A percentile compares a stretch with the other conserved stretches of the same genome.
These are phyloP conservation scores for Pristiophorus japonicus DNA, from an alignment of 2,113 vertebrate genomes.

Conservation along the genomic window DNA sequence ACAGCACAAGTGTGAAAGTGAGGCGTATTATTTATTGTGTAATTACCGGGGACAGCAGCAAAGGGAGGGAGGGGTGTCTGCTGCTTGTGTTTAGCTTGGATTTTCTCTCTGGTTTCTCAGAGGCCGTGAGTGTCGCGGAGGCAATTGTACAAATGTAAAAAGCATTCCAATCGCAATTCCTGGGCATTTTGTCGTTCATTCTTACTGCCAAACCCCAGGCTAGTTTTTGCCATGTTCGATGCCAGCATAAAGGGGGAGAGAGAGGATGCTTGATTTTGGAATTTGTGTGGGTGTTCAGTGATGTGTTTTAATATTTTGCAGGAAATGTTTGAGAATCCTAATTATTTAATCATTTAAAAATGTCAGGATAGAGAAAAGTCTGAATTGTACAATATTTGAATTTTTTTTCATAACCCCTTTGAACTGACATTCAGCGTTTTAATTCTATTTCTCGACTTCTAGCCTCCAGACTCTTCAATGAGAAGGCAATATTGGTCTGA, in stretches of 20 bases:
- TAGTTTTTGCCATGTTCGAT: background rate
- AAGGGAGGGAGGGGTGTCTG: background rate
- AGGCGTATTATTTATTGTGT: background rate
- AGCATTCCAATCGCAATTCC: background rate
- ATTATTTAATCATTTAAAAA: background rate
- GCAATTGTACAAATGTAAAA: background rate
- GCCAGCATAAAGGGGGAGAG: background rate
- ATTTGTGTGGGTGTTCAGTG: background rate
- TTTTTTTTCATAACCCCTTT: background rate
- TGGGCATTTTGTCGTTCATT: background rate
- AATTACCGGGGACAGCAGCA: background rate
- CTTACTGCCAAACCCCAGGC: background rate
- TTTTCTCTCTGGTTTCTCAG: background rate
- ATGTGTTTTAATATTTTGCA: background rate
- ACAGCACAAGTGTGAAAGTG: background rate
- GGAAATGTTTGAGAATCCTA: background rate
- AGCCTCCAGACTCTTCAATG: background rate
- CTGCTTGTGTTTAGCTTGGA: background rate
- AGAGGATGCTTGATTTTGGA: background rate
- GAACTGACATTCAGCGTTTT: background rate
- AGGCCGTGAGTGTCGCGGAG: background rate
- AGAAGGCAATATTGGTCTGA: background rate
- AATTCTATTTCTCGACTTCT: background rate
- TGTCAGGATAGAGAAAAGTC: background rate
- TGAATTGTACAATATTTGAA: background rate